phyloP scores from a whole-genome alignment of 1,140 invertebrate genomes.

The Nixonia krombeini region DNA sequence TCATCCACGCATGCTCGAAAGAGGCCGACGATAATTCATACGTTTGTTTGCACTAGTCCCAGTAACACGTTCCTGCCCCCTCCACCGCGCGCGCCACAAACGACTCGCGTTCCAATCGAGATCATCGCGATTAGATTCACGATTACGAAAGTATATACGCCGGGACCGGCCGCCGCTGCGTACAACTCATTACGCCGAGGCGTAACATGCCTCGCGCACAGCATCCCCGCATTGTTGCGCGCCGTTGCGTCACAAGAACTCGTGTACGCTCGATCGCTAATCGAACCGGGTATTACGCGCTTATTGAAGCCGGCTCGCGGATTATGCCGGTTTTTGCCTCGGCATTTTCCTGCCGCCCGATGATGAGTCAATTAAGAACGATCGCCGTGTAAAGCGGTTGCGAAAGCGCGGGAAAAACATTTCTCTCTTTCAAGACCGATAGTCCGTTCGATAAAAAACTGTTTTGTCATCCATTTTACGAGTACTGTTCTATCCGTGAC shows the following conservation, averaged over 20 bases:
- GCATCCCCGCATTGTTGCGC: constrained; percentile 39
- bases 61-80: constrained; percentile 8
- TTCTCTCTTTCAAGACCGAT: background rate
- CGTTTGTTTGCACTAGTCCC: constrained; percentile 1
- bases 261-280: constrained; percentile 32
- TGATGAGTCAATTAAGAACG: constrained; percentile 48
- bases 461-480: constrained; percentile 7
- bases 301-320: constrained; percentile 12
- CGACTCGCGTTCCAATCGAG: constrained; percentile 28
- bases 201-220: constrained; percentile 18
- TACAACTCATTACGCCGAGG: constrained; percentile 43
- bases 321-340: constrained; percentile 13
- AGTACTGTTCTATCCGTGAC: too few relatives aligned
- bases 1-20: constrained; percentile 37
- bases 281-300: constrained; percentile 30
- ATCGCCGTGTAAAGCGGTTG: background rate
- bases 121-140: constrained; percentile 41
- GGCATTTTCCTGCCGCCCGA: background rate
- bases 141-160: constrained; percentile 40
- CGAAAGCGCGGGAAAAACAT: too few relatives aligned
- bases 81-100: too few relatives aligned
- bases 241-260: constrained; percentile 16
- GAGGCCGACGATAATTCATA: background rate
- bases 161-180: constrained; percentile 30
- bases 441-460: too few relatives aligned